Evolutionary conservation across 2,113 vertebrate species (phyloP), one percentile per base, ranked within the genome.

Genomic region (Alosa alosa): DNA sequence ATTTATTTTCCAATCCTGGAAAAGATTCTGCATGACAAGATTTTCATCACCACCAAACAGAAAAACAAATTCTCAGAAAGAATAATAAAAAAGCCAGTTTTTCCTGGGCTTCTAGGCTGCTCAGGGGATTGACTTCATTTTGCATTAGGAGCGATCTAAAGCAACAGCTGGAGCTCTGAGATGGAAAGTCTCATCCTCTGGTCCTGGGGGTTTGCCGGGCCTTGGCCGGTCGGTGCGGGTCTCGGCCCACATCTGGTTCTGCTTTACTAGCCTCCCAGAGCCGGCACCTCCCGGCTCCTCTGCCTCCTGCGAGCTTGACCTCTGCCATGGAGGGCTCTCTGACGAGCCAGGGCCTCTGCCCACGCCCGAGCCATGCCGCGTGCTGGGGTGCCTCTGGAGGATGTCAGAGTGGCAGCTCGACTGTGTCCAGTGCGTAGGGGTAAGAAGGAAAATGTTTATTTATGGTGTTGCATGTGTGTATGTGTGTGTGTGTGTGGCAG

Each of bases 241-340:
- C 52, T 55, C 52, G 52, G 52, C 15, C 84, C 44, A 82, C 87
- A 87, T 88, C 84, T 88, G 86, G 75, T 87, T 81, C 84, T 86
- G 82, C 50, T 90, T 88, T 84, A 9, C 60, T 25, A 1, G 8
- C n/a, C 84, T 81, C 47, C 82, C 41, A 72, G 47, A 46, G 18
- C 87, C 68, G 52, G 68, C 57, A 64, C 81, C 75, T 47, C 52
- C 52, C 52, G 15, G 52, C 52, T 13, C 52, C 52, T 55, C 44
- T n/a, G 46, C 31, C 75, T 46, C 72, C 82, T 88, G 81, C 82
- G 31, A 15, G 55, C 20, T 17, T 81, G 82, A 83, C 84, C 82
- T 82, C 55, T 88, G 75, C 82, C 85, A 46, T 44, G 84, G 49
- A 45, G 50, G 68, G 47, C 17, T 68, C 60, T 25, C 20, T 6